Evolutionary conservation across 2,888 invertebrate genomes (phyloP), one percentile per base, ranked within the genome.

Genomic region (Bombyx huttoni): DNA sequence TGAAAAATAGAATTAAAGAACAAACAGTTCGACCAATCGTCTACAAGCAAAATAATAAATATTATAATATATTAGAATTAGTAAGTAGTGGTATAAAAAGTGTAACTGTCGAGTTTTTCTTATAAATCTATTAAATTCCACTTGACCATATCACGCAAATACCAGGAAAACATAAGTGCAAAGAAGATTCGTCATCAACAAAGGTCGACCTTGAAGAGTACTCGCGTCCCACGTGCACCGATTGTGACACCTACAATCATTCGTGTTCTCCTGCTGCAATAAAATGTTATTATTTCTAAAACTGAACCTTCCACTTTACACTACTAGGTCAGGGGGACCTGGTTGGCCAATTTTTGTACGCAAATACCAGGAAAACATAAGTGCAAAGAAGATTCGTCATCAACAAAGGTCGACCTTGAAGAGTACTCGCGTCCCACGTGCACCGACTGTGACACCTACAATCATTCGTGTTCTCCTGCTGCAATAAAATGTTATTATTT

Each of bases 301-400:
- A 40, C 40, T 40, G 12, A 10, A 40, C 12, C 12, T 40, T 40
- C 8, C 12, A 40, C 40, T 10, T 40, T 40, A 10, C 12, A 40
- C 24, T 40, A 40, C 40, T 40, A 12, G 40, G 40, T 40, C 40
- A 40, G 40, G 40, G 40, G 40, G 12, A 40, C 12, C 40, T 12
- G 12, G 40, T 40, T 40, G 24, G 3, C 3, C 40, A 40, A 40
- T 40, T 40, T 24, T 40, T 40, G 40, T 34, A 49, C 35, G 46
- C 13, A 40, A 34, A 53, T 59, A 62, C 62, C 53, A 61, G 60
- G 62, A 61, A 58, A 52, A 52, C 52, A 58, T 51, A 57, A 54
- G 49, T 34, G 51, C 53, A 50, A 34, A 55, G 56, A 58, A 58
- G 51, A 55, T 50, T 51, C 48, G 34, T 53, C 48, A 40, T 51